Evolutionary conservation across 2,113 vertebrate genomes (phyloP).

Genomic region (Callionymus lyra): DNA sequence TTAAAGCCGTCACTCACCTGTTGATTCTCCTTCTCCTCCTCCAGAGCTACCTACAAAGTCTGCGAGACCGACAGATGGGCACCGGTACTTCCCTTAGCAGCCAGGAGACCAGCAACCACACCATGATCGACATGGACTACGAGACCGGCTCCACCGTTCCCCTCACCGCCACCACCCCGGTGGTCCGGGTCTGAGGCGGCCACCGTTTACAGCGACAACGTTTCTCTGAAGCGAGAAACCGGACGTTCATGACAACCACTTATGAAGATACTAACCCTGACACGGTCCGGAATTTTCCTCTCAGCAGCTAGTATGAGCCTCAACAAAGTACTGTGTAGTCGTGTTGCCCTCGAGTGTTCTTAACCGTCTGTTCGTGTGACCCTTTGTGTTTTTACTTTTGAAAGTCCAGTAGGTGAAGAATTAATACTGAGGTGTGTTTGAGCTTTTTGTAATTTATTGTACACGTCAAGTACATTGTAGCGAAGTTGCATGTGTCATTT

Average conservation of each 20-base stretch:
- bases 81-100: slow-evolving; percentile 72
- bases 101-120: slow-evolving; percentile 61
- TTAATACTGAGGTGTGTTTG: slow-evolving; percentile 16
- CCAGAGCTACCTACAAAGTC: slow-evolving; percentile 83
- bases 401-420: slow-evolving; percentile 11
- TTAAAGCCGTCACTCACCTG: background rate
- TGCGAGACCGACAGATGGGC: slow-evolving; percentile 74
- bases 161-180: slow-evolving; percentile 68
- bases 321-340: slow-evolving; percentile 40
- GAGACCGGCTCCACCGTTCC: slow-evolving; percentile 74
- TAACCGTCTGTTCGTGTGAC: slow-evolving; percentile 16
- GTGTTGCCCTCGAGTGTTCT: slow-evolving; percentile 29
- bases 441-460: slow-evolving; percentile 50
- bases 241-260: background rate
- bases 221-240: too few species aligned
- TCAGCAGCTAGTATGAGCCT: slow-evolving; percentile 35
- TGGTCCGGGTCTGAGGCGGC: slow-evolving; percentile 57
- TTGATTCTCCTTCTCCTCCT: background rate
- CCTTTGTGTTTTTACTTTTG: slow-evolving; percentile 3
- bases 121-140: slow-evolving; percentile 73
- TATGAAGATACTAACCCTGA: slow-evolving; percentile 22
- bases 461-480: slow-evolving; percentile 37
- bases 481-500: slow-evolving; percentile 13
- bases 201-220: too few species aligned
- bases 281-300: slow-evolving; percentile 28